Evolutionary conservation across 2,888 invertebrate species (phyloP).

Genomic region (Acanthopleura granulata): DNA sequence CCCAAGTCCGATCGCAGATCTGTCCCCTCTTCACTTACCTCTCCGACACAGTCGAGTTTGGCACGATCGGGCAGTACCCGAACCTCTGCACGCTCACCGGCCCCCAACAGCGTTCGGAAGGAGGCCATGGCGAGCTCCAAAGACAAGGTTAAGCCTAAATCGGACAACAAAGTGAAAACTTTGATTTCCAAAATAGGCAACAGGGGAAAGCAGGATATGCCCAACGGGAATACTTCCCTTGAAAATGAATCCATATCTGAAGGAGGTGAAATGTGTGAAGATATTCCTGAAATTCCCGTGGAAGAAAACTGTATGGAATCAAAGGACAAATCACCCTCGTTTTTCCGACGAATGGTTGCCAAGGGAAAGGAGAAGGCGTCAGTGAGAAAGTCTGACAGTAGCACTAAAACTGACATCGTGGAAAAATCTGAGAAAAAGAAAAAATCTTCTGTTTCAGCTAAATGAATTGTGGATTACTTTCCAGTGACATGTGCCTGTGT

Average conservation of each 20-base stretch:
- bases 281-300: constrained; percentile 25
- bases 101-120: neutral
- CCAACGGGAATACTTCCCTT: constrained; percentile 21
- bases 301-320: constrained; percentile 28
- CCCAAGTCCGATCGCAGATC: neutral
- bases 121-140: constrained; percentile 23
- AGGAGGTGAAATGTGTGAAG: neutral
- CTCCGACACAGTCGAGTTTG: neutral
- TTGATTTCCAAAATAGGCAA: constrained; percentile 32
- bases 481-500: too few species aligned
- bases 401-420: neutral
- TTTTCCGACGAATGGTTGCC: constrained; percentile 48
- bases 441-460: neutral
- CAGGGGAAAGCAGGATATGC: constrained; percentile 26
- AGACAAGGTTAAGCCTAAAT: constrained; percentile 23
- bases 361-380: constrained; percentile 46
- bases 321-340: constrained; percentile 45
- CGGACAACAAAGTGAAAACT: constrained; percentile 30
- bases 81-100: neutral
- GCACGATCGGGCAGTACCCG: neutral
- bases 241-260: neutral
- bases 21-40: neutral
- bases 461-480: neutral
- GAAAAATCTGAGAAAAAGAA: constrained; percentile 3
- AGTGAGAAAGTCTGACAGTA: constrained; percentile 32